Evolutionary conservation across 1,140 invertebrate genomes (phyloP).

Genomic region (Mercenaria mercenaria): DNA sequence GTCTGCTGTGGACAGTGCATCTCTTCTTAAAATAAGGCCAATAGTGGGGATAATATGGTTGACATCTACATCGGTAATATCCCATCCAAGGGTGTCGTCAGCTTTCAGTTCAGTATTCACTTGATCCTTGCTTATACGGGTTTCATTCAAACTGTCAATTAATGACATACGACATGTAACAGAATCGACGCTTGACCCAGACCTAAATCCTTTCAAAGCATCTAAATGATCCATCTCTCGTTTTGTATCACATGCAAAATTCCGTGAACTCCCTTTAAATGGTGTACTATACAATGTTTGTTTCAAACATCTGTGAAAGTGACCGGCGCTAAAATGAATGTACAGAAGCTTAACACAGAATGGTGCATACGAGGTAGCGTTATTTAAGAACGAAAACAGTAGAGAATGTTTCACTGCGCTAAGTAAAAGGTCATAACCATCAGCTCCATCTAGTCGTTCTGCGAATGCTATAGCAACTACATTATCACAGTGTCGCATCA

Average conservation of each 20-base stretch:
- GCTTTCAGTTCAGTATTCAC: neutral
- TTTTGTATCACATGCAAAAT: constrained; percentile 46
- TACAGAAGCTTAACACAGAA: constrained; percentile 2
- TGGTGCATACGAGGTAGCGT: constrained; percentile 33
- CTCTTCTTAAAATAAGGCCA: constrained; percentile 9
- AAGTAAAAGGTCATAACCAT: constrained; percentile 33
- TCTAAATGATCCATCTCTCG: constrained; percentile 55
- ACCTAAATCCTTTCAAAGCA: constrained; percentile 40
- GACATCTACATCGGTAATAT: neutral
- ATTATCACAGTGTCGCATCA: constrained; percentile 60
- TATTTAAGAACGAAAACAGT: constrained; percentile 43
- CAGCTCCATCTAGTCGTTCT: constrained; percentile 29
- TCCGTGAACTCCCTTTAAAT: neutral
- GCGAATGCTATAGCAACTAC: constrained; percentile 21
- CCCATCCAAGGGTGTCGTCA: neutral
- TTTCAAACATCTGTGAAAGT: constrained; percentile 47
- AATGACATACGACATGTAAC: constrained; percentile 12
- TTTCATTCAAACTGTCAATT: constrained; percentile 24
- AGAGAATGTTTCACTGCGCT: constrained; percentile 8
- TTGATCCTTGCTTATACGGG: neutral
- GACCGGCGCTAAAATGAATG: constrained; percentile 21
- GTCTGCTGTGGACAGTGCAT: neutral
- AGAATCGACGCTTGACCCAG: neutral
- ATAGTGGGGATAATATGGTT: constrained; percentile 4
- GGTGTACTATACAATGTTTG: constrained; percentile 40